Evolutionary conservation across 92 coral and sea anemone genomes (phyloP), one percentile per base, ranked within the genome.

Genomic region (Palythoa caribaeorum): DNA sequence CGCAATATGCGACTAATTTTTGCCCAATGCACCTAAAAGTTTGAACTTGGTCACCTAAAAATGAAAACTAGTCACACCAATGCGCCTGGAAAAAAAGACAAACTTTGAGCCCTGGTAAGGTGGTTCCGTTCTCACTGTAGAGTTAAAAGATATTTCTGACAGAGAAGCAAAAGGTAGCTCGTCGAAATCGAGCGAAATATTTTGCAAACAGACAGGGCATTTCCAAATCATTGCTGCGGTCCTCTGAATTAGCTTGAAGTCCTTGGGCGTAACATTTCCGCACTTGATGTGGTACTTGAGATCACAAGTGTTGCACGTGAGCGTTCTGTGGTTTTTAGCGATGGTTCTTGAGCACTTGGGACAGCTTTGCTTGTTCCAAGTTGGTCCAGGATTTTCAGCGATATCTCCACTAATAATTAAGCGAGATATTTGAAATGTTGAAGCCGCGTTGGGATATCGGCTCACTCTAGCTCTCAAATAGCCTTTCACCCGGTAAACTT

Each of bases 81-180:
- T n/a, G n/a, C n/a, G n/a, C n/a, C n/a, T n/a, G n/a, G n/a, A n/a
- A n/a, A n/a, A n/a, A n/a, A n/a, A n/a, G n/a, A n/a, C n/a, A n/a
- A n/a, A n/a, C n/a, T n/a, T n/a, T n/a, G n/a, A n/a, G n/a, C n/a
- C n/a, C n/a, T n/a, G n/a, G n/a, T n/a, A 53, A 83, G 63, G 63
- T 83, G 87, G 87, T 50, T 68, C 87, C 66, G 78, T 83, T 83
- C 87, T 69, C 60, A 38, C 66, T 44, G 63, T 68, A 83, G 78
- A 83, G 78, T 83, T 83, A 70, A 83, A 83, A 38, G 78, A 83
- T 83, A 69, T 77, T 83, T 83, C 78, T 39, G 87, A 68, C 87
- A 65, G 87, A 68, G 87, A 83, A 69, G 87, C 66, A 68, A 83
- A 68, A 7, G 78, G 87, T 68, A 83, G 87, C 87, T 68, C 87